Percentiles rank a stretch among this genome's conserved stretches.
phyloP scores from a whole-genome alignment of 2,888 invertebrate genomes.

The Orgyia antiqua region DNA sequence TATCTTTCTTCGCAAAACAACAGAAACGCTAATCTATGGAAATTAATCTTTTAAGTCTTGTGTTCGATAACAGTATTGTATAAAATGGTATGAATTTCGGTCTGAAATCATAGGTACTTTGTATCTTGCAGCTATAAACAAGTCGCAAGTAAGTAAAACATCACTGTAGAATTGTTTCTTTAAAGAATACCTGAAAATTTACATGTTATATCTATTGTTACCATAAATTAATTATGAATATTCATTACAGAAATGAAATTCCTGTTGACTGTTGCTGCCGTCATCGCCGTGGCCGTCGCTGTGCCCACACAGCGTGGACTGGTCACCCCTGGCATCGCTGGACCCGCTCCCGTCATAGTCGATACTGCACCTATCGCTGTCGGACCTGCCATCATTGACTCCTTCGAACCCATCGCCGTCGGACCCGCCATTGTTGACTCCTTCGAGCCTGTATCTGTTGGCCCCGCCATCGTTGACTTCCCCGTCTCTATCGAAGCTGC shows the following conservation, averaged over 20 bases:
- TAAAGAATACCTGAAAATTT: no score
- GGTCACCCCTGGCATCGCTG: slow-evolving; percentile 6
- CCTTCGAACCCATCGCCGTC: slow-evolving; percentile 14
- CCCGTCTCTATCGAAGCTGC: slow-evolving; percentile 8
- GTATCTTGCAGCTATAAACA: slow-evolving; percentile 17
- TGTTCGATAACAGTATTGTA: slow-evolving; percentile 18
- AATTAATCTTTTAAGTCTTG: no score
- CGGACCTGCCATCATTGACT: slow-evolving; percentile 16
- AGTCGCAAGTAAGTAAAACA: slow-evolving; percentile 20
- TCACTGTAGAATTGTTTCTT: no score
- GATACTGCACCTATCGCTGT: slow-evolving; percentile 7
- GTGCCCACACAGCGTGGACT: slow-evolving; percentile 10
- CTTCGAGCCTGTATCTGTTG: slow-evolving; percentile 11
- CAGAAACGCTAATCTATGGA: no score
- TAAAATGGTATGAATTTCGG: slow-evolving; percentile 12
- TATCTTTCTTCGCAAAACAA: neutral
- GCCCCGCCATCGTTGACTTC: slow-evolving; percentile 4
- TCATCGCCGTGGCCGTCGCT: slow-evolving; percentile 20
- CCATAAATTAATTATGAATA: no score
- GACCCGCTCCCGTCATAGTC: slow-evolving; percentile 7
- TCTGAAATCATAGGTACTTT: slow-evolving; percentile 10
- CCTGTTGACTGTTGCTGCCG: slow-evolving; percentile 17
- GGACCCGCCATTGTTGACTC: slow-evolving; percentile 10
- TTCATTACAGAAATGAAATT: slow-evolving; percentile 17
- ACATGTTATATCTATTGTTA: no score